Conservation (phyloP, 2,113 vertebrate species). For the Tylochromis polylepis region DNA sequence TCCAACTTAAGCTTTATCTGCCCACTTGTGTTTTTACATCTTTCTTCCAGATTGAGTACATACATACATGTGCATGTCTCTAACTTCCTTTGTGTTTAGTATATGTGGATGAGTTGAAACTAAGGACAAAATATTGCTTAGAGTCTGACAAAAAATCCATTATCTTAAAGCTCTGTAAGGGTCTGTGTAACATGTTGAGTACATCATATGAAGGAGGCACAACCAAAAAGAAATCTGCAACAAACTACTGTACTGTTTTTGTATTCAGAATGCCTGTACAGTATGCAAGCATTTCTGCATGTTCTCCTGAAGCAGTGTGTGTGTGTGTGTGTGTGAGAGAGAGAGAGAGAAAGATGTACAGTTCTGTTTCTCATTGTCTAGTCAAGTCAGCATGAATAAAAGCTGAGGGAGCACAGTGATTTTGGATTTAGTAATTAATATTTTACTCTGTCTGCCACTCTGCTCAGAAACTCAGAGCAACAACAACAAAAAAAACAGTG, state of each 20-base stretch:
- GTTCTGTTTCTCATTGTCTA: conserved; percentile 58
- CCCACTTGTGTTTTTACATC: not conserved
- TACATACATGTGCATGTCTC: not conserved
- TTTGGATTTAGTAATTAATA: conserved; percentile 74
- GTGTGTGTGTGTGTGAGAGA: not conserved
- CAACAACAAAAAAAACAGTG: not conserved
- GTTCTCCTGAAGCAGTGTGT: conserved; percentile 12
- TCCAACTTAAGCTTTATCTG: not conserved
- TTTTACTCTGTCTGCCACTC: conserved; percentile 68
- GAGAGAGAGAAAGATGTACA: not conserved
- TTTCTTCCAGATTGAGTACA: not conserved
- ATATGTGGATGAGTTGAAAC: not conserved
- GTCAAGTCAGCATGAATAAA: conserved; percentile 68
- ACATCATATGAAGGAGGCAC: not conserved
- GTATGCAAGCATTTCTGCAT: conserved; percentile 12
- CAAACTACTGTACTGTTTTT: not conserved
- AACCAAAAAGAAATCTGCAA: not conserved
- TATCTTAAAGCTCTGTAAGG: not conserved
- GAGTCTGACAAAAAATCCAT: not conserved
- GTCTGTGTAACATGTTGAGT: not conserved
- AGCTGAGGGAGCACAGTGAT: conserved; percentile 69
- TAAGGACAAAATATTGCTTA: not conserved
- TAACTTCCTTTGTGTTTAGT: not conserved
- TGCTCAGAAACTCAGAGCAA: conserved; percentile 50
- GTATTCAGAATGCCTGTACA: not conserved